Evolutionary conservation across 2,888 invertebrate species (phyloP).

Genomic region (Drosophila siamana): DNA sequence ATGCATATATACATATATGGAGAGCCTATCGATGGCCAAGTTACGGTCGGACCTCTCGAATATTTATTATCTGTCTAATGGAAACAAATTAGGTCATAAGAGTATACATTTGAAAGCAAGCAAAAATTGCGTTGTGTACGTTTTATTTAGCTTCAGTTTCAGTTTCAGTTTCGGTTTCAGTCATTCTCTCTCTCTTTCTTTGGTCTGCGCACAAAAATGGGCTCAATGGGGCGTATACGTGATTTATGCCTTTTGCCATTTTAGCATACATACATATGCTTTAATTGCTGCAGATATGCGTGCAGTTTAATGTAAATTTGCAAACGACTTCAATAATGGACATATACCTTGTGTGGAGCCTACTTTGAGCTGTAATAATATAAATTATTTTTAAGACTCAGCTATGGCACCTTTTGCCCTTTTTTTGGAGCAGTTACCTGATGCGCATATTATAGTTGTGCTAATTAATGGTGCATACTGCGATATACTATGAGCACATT

Average conservation of each 20-base stretch:
- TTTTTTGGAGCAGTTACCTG: neutral
- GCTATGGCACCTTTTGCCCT: no score
- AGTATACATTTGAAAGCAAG: constrained; percentile 28
- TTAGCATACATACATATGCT: constrained; percentile 13
- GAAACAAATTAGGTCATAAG: constrained; percentile 65
- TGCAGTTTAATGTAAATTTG: constrained; percentile 19
- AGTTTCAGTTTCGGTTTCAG: no score
- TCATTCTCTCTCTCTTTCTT: constrained; percentile 19
- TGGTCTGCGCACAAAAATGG: constrained; percentile 23
- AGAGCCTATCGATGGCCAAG: constrained; percentile 29
- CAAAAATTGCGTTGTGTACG: constrained; percentile 31
- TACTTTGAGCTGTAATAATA: neutral
- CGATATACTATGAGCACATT: no score
- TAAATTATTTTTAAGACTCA: neutral
- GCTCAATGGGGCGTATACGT: constrained; percentile 66
- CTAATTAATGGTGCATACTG: neutral
- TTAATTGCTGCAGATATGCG: constrained; percentile 66
- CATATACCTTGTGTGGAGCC: neutral
- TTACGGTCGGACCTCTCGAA: constrained; percentile 12
- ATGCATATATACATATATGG: constrained; percentile 5
- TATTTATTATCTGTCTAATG: constrained; percentile 73
- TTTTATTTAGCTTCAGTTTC: neutral
- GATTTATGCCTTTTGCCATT: constrained; percentile 58
- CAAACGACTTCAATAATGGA: constrained; percentile 1
- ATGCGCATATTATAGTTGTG: neutral